These are phyloP conservation scores for Heptranchias perlo DNA, from an alignment of 2,113 vertebrate species.

Conservation along the genomic window DNA sequence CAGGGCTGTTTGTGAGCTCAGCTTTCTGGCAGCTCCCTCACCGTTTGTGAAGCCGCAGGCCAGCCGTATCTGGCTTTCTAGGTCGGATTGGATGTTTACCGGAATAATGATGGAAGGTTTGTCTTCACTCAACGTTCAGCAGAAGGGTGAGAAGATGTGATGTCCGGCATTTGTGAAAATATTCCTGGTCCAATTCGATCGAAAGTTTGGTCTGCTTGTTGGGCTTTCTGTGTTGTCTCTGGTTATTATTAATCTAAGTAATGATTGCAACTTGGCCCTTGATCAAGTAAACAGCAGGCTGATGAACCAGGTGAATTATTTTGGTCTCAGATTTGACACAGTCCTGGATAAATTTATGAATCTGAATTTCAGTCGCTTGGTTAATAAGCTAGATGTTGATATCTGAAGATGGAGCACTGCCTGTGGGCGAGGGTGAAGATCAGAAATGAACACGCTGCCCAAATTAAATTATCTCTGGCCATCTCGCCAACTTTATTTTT, in stretches of 20 bases:
- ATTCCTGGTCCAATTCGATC: neutral
- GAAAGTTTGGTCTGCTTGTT: neutral
- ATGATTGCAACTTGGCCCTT: neutral
- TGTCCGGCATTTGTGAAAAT: neutral
- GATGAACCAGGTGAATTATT: neutral
- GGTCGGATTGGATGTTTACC: no score
- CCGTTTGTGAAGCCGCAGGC: neutral
- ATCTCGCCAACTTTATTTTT: neutral
- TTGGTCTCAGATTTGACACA: neutral
- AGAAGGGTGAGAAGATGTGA: no score
- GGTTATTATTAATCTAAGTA: neutral
- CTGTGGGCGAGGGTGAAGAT: neutral
- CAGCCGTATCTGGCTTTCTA: neutral
- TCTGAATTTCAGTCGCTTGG: neutral
- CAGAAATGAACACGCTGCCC: neutral
- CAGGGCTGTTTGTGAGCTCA: neutral
- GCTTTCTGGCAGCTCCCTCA: neutral
- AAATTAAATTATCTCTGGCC: conserved; percentile 1
- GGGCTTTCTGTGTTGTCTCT: neutral
- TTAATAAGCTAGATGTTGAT: neutral
- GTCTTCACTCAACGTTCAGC: no score
- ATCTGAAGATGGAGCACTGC: neutral
- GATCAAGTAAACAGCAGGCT: neutral
- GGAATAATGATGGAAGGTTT: no score
- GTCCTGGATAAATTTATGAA: neutral